Base-by-base conservation (phyloP, 2,888 invertebrate species). In the Drosophila pseudotakahashii region DNA sequence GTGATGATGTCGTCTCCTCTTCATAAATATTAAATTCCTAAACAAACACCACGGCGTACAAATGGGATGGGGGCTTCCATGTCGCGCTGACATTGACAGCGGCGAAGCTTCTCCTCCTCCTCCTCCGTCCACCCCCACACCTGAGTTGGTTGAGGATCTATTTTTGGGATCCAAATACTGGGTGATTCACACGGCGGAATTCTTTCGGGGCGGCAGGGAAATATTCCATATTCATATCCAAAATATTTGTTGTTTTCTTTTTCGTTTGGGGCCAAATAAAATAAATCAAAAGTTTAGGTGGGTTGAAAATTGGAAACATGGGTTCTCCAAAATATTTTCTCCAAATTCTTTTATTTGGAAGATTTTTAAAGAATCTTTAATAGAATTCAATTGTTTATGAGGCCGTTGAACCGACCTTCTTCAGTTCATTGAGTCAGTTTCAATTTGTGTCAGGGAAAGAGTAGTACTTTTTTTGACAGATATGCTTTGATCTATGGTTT, bases 11-110 rank as follows among this genome's bases (percentile, higher is more conserved):
- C 62, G 72, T 45, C 62, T 71, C 39, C 62, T 37, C 30, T 9
- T 41, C 72, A 54, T 71, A 71, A 71, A 71, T 63, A 51, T 57
- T 45, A 71, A 71, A 73, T 71, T 71, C 71, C 57, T 63, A 51
- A 73, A 47, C 71, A 72, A 64, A 68, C 41, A 69, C 11, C 13
- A 10, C 7, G 10, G 37, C 30, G 6, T 34, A 26, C 11, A 10
- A 50, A 10, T 19, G 11, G 39, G 45, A 37, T 32, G 41, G 57
- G 34, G 52, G 36, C 47, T 45, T 70, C 69, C 72, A 71, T 59
- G 52, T 41, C 51, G 57, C 44, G 48, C 53, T 81, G 81, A 86
- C 81, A 81, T 81, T 81, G 81, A 71, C 81, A 64, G 69, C 78
- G 73, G 80, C 69, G 51, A 64, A 61, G 47, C n/a, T 48, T 67